Evolutionary conservation across 1,140 invertebrate species (phyloP).

Genomic region (Drosophila varians): DNA sequence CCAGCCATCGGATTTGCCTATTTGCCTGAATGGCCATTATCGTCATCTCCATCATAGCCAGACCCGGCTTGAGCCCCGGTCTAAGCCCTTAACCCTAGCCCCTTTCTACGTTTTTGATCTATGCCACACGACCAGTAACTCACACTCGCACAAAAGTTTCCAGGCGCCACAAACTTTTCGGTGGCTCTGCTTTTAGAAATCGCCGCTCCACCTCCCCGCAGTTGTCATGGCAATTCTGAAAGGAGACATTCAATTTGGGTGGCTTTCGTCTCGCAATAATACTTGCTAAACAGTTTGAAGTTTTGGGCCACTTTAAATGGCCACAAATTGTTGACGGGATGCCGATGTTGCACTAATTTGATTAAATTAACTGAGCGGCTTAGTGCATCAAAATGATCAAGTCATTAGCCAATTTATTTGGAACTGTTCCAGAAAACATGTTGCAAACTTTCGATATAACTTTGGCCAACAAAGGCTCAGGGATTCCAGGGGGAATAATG

Average conservation of each 20-base stretch:
- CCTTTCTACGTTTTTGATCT: constrained; percentile 72
- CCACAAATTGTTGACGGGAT: constrained; percentile 53
- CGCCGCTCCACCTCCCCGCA: neutral
- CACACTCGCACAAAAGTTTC: constrained; percentile 51
- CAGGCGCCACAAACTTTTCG: constrained; percentile 55
- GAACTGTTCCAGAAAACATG: neutral
- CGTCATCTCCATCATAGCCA: constrained; percentile 65
- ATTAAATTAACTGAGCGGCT: constrained; percentile 18
- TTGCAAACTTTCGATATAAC: constrained; percentile 1
- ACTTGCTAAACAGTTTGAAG: constrained; percentile 59
- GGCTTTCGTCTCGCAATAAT: constrained; percentile 27
- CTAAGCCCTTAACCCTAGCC: constrained; percentile 12
- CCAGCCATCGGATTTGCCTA: constrained; percentile 57
- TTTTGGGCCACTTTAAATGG: constrained; percentile 43
- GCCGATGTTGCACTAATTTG: constrained; percentile 49
- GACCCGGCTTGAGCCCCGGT: constrained; percentile 27
- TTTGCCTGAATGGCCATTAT: constrained; percentile 78
- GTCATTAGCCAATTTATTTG: constrained; percentile 21
- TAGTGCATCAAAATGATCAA: constrained; percentile 23
- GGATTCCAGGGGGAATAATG: neutral
- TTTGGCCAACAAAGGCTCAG: neutral
- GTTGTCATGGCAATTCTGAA: constrained; percentile 60
- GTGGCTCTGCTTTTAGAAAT: constrained; percentile 3
- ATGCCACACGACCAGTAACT: constrained; percentile 49
- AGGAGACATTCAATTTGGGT: constrained; percentile 65